Percentiles rank a stretch among this genome's conserved stretches.
Conservation (phyloP, 2,113 vertebrate species). For the Antechinus stuartii region DNA sequence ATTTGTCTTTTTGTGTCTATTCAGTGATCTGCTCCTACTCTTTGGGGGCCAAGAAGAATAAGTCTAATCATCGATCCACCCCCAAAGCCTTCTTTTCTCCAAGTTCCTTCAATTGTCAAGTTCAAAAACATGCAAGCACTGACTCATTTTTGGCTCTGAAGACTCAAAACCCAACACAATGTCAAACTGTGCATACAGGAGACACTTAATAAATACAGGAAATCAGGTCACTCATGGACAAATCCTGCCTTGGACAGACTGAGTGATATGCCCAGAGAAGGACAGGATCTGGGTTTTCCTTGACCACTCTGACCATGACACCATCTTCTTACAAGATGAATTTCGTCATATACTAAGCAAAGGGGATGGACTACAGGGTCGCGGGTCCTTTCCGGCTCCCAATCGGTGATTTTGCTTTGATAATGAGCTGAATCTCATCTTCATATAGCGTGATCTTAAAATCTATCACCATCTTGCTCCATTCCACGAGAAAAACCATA, state of each 20-base stretch:
- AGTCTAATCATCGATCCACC: neutral
- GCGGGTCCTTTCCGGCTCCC: neutral
- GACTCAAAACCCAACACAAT: neutral
- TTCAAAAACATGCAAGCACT: neutral
- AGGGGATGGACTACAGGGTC: neutral
- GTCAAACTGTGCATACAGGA: neutral
- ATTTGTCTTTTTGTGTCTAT: neutral
- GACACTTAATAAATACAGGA: neutral
- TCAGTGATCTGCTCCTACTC: neutral
- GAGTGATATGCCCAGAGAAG: neutral
- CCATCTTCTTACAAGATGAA: neutral
- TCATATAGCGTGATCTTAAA: neutral
- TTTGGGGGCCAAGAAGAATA: neutral
- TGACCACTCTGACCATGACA: too few relatives aligned
- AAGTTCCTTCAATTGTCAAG: neutral
- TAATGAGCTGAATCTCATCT: neutral
- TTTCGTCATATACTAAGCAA: neutral
- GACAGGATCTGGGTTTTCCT: neutral
- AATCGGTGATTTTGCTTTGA: neutral
- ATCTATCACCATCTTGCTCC: neutral
- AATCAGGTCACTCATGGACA: neutral
- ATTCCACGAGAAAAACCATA: neutral
- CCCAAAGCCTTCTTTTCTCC: neutral
- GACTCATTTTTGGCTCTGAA: neutral
- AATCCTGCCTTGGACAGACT: neutral